A percentile compares a stretch with the other conserved stretches of the same genome.
phyloP scores from a whole-genome alignment of 2,113 vertebrate genomes.

The Hippocampus guttulatus region DNA sequence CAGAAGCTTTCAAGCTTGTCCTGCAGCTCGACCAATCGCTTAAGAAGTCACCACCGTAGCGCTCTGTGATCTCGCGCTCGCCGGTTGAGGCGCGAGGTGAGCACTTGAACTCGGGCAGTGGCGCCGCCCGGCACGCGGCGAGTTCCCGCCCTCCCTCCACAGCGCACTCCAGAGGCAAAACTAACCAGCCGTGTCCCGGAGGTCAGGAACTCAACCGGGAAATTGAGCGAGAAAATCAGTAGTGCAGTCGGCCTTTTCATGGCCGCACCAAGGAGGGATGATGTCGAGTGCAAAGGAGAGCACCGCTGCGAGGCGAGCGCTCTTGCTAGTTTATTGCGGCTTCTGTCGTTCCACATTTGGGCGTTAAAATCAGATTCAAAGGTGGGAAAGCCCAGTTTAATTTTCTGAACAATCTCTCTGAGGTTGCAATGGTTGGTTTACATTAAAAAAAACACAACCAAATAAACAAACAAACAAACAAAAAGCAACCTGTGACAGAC shows the following conservation, averaged over 20 bases:
- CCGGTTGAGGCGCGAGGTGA: not conserved
- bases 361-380: too few species aligned
- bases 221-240: not conserved
- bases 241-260: not conserved
- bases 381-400: too few species aligned
- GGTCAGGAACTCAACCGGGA: not conserved
- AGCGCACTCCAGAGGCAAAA: not conserved
- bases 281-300: not conserved
- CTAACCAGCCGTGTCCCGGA: not conserved
- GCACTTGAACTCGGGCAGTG: not conserved
- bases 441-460: too few species aligned
- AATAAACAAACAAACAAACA: too few species aligned
- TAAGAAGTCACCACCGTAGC: not conserved
- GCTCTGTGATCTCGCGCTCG: not conserved
- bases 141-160: not conserved
- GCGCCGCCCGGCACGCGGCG: too few species aligned
- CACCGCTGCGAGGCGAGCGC: not conserved
- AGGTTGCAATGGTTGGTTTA: too few species aligned
- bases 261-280: not conserved
- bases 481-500: too few species aligned
- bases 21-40: not conserved
- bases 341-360: not conserved
- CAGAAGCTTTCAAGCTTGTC: conserved; percentile 1
- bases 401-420: too few species aligned
- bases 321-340: not conserved